Evolutionary conservation across 2,113 vertebrate species (phyloP).

Genomic region (Onychostruthus taczanowskii): DNA sequence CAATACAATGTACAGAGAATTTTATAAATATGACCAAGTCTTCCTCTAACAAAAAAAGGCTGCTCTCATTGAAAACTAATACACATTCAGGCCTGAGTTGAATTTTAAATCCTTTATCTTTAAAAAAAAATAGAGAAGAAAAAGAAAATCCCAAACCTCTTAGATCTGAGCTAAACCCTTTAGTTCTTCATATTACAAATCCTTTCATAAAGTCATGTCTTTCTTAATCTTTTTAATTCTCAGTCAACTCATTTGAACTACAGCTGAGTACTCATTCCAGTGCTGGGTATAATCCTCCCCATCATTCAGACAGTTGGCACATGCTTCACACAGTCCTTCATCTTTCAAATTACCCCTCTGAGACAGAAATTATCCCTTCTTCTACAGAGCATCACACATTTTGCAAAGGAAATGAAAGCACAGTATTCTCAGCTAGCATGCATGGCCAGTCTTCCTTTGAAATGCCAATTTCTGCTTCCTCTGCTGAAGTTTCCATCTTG

Average conservation of each 20-base stretch:
- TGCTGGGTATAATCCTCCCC: constrained; percentile 63
- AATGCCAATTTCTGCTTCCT: constrained; percentile 33
- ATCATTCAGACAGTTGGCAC: constrained; percentile 64
- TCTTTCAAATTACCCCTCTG: constrained; percentile 68
- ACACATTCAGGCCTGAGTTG: not conserved
- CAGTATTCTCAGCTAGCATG: constrained; percentile 56
- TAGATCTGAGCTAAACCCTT: constrained; percentile 47
- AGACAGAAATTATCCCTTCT: constrained; percentile 69
- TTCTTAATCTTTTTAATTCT: constrained; percentile 71
- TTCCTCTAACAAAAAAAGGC: not conserved
- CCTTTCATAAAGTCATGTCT: constrained; percentile 38
- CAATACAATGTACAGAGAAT: not conserved
- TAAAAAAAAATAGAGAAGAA: not conserved
- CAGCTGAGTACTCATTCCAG: constrained; percentile 63
- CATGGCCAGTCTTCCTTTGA: constrained; percentile 50
- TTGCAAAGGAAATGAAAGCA: constrained; percentile 42
- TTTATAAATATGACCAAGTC: not conserved
- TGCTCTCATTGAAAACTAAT: not conserved
- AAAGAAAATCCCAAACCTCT: not conserved
- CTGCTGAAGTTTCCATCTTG: not conserved
- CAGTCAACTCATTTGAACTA: constrained; percentile 69
- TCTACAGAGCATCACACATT: constrained; percentile 51
- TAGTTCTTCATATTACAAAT: constrained; percentile 42
- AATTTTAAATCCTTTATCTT: constrained; percentile 4
- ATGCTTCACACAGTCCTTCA: constrained; percentile 57